Base-by-base conservation (phyloP, 1,140 invertebrate species). In the Aradophagus sp. region DNA sequence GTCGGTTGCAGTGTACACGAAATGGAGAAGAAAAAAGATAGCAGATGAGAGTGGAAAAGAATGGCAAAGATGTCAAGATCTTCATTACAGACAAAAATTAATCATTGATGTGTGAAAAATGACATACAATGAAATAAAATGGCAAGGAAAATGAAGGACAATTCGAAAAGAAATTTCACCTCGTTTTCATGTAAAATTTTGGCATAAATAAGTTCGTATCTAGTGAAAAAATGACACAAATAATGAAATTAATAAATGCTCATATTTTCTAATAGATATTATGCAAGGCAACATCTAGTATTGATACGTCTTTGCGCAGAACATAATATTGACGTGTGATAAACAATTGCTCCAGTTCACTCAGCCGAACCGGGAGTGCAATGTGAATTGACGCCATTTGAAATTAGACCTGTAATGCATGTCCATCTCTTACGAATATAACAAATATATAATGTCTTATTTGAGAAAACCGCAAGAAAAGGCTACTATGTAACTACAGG, bases 321-420 rank as follows among this genome's bases (percentile, higher is more conserved):
- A 14, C 27, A 19, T 47, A 50, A 47, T 41, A 47, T 59, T 61
- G 65, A 53, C 39, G 45, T 58, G 41, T 53, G 55, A 70, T 38
- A 44, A 58, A 63, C 52, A 58, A 70, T 71, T 59, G 61, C 56
- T 66, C 61, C 56, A 61, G 7, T 61, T 48, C 61, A 26, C 26
- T 23, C 26, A 26, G 14, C n/a, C 16, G 31, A 44, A 23, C 47
- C 23, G 23, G 36, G 27, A 56, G 47, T 61, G 44, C 56, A 38
- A 66, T 62, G 61, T 36, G 66, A 66, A 62, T 66, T 66, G 69
- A 61, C 34, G 62, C 32, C 23, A 53, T 61, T 72, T 62, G 48
- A 56, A 72, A 62, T 53, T 36, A 56, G 66, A 29, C 35, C 53
- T 41, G 27, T 53, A 45, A 44, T 50, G 42, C 17, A 36, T 23